A percentile compares a stretch with the other conserved stretches of the same genome.
These are phyloP conservation scores for Lasioglossum villosulum DNA, from an alignment of 2,888 invertebrate species.

Conservation along the genomic window DNA sequence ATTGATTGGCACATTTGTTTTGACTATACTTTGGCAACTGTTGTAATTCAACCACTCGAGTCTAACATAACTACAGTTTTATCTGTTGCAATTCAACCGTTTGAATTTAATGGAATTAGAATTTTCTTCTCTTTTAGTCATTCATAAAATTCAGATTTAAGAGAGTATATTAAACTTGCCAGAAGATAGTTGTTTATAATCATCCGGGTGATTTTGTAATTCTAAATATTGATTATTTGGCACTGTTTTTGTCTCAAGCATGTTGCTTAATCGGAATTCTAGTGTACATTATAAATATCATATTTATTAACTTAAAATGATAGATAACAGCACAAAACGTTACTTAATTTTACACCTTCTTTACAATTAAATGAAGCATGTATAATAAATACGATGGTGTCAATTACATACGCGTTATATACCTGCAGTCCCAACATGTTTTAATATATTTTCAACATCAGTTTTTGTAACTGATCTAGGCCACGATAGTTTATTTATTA, in stretches of 20 bases:
- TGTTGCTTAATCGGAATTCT: background rate
- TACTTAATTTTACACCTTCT: background rate
- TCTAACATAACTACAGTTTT: background rate
- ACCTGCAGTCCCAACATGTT: background rate
- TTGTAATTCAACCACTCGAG: background rate
- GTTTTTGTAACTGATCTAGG: background rate
- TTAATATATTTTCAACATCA: slow-evolving; percentile 2
- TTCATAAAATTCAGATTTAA: too few relatives aligned
- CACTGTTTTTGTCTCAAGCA: background rate
- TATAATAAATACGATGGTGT: background rate
- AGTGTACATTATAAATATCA: background rate
- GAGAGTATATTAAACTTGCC: background rate
- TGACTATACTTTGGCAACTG: background rate
- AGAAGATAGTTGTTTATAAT: background rate
- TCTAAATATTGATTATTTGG: background rate
- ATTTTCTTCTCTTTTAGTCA: background rate
- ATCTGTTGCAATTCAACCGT: too few relatives aligned
- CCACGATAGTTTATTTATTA: background rate
- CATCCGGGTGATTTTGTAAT: too few relatives aligned
- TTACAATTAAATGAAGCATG: background rate
- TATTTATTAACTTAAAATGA: background rate
- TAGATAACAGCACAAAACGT: background rate
- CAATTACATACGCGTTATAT: background rate
- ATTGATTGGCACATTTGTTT: background rate
- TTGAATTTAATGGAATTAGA: too few relatives aligned